phyloP scores from a whole-genome alignment of 1,140 invertebrate genomes.

The Drosophila arawakana region DNA sequence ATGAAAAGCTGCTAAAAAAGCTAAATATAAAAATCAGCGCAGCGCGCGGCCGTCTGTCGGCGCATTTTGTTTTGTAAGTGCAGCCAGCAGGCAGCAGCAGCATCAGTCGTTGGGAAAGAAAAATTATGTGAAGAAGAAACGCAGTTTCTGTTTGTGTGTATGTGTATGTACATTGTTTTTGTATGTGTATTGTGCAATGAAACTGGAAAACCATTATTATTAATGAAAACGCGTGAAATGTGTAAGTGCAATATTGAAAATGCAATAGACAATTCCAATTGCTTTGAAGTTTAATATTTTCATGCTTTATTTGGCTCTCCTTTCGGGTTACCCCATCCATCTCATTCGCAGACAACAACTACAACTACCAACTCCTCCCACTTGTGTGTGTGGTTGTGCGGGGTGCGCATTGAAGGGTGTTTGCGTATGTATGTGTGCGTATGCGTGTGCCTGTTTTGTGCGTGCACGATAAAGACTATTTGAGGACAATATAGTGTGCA shows the following conservation, averaged over 20 bases:
- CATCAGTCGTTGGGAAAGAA: slow-evolving; percentile 39
- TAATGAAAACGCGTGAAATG: slow-evolving; percentile 78
- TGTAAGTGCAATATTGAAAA: slow-evolving; percentile 68
- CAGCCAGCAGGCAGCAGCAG: slow-evolving; percentile 39
- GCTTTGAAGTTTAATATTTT: slow-evolving; percentile 66
- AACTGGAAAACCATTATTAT: slow-evolving; percentile 76
- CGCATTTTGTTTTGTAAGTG: slow-evolving; percentile 63
- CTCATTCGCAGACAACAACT: slow-evolving; percentile 43
- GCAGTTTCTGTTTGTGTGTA: slow-evolving; percentile 57
- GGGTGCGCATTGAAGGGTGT: slow-evolving; percentile 71
- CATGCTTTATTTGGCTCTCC: slow-evolving; percentile 57
- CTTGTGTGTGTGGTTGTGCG: slow-evolving; percentile 74
- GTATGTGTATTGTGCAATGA: slow-evolving; percentile 68
- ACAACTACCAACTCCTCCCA: slow-evolving; percentile 69
- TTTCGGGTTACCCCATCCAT: slow-evolving; percentile 25
- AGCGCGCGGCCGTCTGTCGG: slow-evolving; percentile 50
- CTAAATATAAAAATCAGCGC: slow-evolving; percentile 83
- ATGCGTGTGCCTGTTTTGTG: slow-evolving; percentile 44
- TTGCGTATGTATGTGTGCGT: slow-evolving; percentile 41
- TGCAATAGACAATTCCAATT: slow-evolving; percentile 21
- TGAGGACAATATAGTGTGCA: slow-evolving; percentile 45
- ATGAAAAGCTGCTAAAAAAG: slow-evolving; percentile 80
- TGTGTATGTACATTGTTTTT: slow-evolving; percentile 54
- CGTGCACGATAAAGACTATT: slow-evolving; percentile 71
- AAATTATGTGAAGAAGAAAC: slow-evolving; percentile 73